phyloP scores from a whole-genome alignment of 2,888 invertebrate genomes.

The Yponomeuta sedellus region DNA sequence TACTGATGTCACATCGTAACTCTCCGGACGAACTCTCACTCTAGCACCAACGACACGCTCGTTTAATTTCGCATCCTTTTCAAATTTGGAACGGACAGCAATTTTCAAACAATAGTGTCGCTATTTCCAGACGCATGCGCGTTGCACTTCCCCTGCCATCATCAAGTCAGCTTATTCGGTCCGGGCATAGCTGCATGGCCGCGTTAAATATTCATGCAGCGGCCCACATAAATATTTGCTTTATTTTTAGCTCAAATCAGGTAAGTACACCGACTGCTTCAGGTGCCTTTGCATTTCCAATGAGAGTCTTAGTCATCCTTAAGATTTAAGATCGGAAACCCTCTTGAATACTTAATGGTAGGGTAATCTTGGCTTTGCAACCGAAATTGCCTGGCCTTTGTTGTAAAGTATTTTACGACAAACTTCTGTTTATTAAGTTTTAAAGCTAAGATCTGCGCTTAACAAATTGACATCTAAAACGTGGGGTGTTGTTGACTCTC shows the following conservation, averaged over 20 bases:
- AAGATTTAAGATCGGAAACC: not conserved
- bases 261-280: not conserved
- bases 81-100: conserved; percentile 7
- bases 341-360: not conserved
- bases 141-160: not conserved
- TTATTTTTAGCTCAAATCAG: not conserved
- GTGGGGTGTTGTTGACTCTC: too few species aligned
- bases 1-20: not conserved
- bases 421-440: too few species aligned
- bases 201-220: conserved; percentile 1
- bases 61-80: conserved; percentile 5
- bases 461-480: too few species aligned
- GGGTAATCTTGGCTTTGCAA: conserved; percentile 1
- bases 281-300: not conserved
- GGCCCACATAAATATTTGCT: not conserved
- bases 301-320: not conserved
- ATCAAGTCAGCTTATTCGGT: not conserved
- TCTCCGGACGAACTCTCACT: not conserved
- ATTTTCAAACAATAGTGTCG: not conserved
- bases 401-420: too few species aligned
- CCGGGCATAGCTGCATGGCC: not conserved
- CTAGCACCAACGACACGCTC: not conserved
- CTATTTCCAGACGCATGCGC: not conserved
- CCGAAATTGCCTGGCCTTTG: not conserved
- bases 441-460: too few species aligned